Base-by-base conservation (phyloP, 1,140 invertebrate genomes). In the Rhyacophila brunnea region DNA sequence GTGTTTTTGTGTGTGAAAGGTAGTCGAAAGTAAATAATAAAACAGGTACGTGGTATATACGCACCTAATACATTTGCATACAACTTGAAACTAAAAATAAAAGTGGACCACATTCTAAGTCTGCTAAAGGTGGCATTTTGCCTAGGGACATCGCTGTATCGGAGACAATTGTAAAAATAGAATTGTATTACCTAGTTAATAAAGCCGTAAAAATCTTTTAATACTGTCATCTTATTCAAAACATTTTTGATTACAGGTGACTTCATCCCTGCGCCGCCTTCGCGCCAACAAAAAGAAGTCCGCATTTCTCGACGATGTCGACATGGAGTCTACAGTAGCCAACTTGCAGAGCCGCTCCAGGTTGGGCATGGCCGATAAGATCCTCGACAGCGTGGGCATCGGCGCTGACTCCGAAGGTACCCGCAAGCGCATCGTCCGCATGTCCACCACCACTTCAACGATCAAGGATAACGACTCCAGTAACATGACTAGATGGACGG, bases 311-410 rank as follows among this genome's bases (percentile, higher is more conserved):
- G 81, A 84, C 32, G 81, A 84, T 60, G 71, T 81, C 34, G 82
- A 83, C 61, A 76, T 83, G 62, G 81, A 83, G 43, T 77, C 73
- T 54, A 80, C 74, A 18, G 78, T 82, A 1, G 69, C 77, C 43
- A 81, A 74, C 51, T 67, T 83, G 17, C 80, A 80, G 58, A 79
- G 75, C 42, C 74, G 80, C 38, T 74, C 81, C 63, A 71, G 80
- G 19, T 74, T 82, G 50, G 70, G 73, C 36, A 59, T 73, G 55
- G 77, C 82, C 2, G 83, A 85, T 48, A 83, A 84, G 68, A 77
- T 84, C 18, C 70, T 85, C 20, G 81, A 84, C 62, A 78, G 71
- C 51, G 80, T 83, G 1, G 82, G 82, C 10, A 65, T 75, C 43
- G 69, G 70, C 0, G 65, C 68, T 19, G 67, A 68, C 13, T 79